Evolutionary conservation across 2,113 vertebrate species (phyloP).

Genomic region (Astatoreochromis straeleni): DNA sequence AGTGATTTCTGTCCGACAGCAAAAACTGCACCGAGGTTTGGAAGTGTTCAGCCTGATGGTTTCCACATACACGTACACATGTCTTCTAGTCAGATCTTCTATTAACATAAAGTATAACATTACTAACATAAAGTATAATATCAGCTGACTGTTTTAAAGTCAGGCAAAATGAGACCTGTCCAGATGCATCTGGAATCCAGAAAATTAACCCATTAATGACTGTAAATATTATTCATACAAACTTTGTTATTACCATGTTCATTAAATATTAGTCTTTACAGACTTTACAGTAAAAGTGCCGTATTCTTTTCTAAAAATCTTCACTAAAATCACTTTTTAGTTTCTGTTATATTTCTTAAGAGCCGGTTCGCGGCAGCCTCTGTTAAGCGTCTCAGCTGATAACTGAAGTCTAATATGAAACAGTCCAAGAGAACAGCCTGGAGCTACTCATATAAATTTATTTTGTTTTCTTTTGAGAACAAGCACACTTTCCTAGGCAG

Average conservation of each 20-base stretch:
- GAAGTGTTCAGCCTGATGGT: neutral
- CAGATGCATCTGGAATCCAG: neutral
- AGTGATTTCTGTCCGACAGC: neutral
- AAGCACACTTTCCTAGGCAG: neutral
- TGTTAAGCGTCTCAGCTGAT: neutral
- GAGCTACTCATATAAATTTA: neutral
- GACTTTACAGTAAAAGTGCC: neutral
- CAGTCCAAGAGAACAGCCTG: neutral
- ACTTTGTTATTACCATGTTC: neutral
- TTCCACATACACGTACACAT: rapidly evolving
- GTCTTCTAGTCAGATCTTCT: neutral
- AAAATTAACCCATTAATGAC: neutral
- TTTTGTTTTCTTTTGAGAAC: neutral
- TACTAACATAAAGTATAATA: neutral
- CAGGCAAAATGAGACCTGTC: neutral
- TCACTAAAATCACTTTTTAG: neutral
- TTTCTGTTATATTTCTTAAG: neutral
- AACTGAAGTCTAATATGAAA: neutral
- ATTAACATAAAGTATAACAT: neutral
- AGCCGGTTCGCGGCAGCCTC: neutral
- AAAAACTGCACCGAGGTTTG: neutral
- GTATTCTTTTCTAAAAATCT: neutral
- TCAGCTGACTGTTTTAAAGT: neutral
- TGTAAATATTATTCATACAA: neutral
- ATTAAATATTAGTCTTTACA: neutral